Evolutionary conservation across 1,140 invertebrate genomes (phyloP).

Genomic region (Bicyclus anynana): DNA sequence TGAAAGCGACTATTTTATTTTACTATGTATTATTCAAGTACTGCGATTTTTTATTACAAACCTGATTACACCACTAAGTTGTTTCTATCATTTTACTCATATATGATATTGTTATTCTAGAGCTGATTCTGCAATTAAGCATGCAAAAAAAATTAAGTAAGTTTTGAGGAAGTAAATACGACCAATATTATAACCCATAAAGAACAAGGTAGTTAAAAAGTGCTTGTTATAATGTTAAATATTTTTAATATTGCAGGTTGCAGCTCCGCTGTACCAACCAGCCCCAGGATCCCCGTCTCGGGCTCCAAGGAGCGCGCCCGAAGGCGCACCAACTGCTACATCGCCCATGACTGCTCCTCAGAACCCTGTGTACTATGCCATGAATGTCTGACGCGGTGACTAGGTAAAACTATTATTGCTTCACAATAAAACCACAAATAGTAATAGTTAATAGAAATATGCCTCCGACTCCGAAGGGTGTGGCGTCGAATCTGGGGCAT

Average conservation of each 20-base stretch:
- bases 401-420: conserved; percentile 48
- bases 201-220: background rate
- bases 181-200: no score
- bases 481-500: background rate
- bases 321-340: conserved; percentile 61
- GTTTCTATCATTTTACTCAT: no score
- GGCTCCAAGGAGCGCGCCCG: conserved; percentile 51
- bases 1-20: no score
- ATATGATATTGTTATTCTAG: no score
- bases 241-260: conserved; percentile 40
- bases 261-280: conserved; percentile 66
- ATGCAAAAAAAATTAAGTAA: no score
- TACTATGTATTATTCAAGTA: no score
- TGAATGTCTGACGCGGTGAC: conserved; percentile 79
- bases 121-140: no score
- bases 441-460: background rate
- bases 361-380: conserved; percentile 79
- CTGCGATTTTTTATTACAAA: no score
- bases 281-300: conserved; percentile 64
- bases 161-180: no score
- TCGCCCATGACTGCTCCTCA: conserved; percentile 58
- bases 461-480: no score
- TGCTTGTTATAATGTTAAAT: background rate
- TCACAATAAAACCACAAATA: background rate
- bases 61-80: no score